Evolutionary conservation across 1,140 invertebrate species (phyloP).

Genomic region (Sweltsa coloradensis): DNA sequence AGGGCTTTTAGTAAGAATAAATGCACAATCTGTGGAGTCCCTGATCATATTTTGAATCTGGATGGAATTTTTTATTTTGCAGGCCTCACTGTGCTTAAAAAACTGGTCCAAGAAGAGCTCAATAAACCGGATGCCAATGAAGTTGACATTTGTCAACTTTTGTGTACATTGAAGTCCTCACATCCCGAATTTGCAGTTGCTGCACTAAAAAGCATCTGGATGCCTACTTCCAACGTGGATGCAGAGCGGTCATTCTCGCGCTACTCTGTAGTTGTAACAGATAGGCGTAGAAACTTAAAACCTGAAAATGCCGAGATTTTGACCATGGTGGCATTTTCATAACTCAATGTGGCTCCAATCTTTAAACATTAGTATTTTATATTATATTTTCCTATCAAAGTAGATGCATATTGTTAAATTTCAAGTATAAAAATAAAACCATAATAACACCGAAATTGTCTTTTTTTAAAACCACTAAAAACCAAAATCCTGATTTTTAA

Average conservation of each 20-base stretch:
- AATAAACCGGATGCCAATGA: neutral
- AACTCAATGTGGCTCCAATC: too few relatives aligned
- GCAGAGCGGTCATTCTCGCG: neutral
- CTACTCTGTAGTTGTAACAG: neutral
- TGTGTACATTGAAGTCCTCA: neutral
- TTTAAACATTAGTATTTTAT: too few relatives aligned
- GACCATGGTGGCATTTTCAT: conserved; percentile 3
- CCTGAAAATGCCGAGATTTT: conserved; percentile 2
- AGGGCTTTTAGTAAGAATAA: too few relatives aligned
- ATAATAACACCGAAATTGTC: too few relatives aligned
- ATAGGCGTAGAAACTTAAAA: neutral
- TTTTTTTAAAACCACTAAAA: too few relatives aligned
- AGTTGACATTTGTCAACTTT: neutral
- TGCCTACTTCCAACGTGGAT: neutral
- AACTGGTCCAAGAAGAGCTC: neutral
- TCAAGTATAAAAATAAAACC: too few relatives aligned
- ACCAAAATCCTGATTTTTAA: too few relatives aligned
- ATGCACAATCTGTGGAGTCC: too few relatives aligned
- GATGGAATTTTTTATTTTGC: too few relatives aligned
- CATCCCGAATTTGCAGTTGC: neutral
- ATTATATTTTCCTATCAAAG: too few relatives aligned
- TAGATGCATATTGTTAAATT: too few relatives aligned
- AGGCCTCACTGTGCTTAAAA: neutral
- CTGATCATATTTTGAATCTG: too few relatives aligned
- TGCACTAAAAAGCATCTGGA: neutral